These are phyloP conservation scores for Penaeus vannamei DNA, from an alignment of 1,140 invertebrate species.

Conservation along the genomic window DNA sequence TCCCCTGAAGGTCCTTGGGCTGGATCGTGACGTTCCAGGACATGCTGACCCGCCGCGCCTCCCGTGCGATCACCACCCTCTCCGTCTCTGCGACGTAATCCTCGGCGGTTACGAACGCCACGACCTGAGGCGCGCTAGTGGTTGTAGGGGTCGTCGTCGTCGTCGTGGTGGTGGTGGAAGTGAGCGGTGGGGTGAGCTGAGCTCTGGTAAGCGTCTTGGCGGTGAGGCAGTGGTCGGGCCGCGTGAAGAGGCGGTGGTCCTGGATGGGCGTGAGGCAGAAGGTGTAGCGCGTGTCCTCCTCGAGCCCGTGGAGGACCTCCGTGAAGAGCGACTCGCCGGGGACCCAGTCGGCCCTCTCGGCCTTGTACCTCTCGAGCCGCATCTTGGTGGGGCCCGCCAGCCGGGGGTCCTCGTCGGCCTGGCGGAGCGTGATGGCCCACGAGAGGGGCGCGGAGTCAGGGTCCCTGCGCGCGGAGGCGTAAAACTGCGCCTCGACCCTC, in stretches of 20 bases:
- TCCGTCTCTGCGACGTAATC: slow-evolving; percentile 37
- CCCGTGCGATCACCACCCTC: slow-evolving; percentile 1
- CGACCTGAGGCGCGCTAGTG: neutral
- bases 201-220: neutral
- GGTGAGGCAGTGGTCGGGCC: slow-evolving; percentile 40
- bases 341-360: slow-evolving; percentile 22
- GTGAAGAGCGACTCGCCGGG: slow-evolving; percentile 41
- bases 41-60: slow-evolving; percentile 25
- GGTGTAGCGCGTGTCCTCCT: slow-evolving; percentile 22
- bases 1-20: neutral
- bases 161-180: neutral
- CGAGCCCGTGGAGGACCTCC: slow-evolving; percentile 41
- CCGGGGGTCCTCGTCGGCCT: neutral
- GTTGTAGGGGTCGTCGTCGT: neutral
- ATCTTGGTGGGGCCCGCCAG: slow-evolving; percentile 19
- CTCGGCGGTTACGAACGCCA: neutral
- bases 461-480: neutral
- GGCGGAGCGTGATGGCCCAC: slow-evolving; percentile 40
- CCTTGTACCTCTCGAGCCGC: slow-evolving; percentile 38
- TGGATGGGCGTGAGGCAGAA: slow-evolving; percentile 43
- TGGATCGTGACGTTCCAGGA: slow-evolving; percentile 52
- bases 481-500: slow-evolving; percentile 47
- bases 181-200: neutral
- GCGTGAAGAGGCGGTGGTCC: slow-evolving; percentile 22
- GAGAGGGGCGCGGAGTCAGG: slow-evolving; percentile 26